Evolutionary conservation across 2,797 vertebrate genomes (phyloP).

Genomic region (Fratercula arctica): DNA sequence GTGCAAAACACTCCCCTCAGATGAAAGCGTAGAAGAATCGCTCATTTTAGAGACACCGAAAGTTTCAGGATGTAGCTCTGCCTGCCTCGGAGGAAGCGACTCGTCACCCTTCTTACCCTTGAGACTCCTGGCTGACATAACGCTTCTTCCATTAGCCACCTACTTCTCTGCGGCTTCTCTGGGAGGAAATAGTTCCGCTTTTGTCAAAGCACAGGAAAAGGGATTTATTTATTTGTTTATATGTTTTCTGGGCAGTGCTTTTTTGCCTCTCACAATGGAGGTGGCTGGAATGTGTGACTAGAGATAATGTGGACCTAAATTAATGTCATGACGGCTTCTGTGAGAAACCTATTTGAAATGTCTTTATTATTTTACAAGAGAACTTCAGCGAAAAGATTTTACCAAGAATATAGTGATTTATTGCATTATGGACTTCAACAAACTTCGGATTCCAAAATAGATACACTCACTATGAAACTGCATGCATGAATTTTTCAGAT

Average conservation of each 20-base stretch:
- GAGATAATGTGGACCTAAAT: not conserved
- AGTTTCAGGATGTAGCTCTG: not conserved
- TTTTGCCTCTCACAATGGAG: not conserved
- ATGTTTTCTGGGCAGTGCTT: not conserved
- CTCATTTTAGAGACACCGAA: not conserved
- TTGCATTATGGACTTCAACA: not conserved
- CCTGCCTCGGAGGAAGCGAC: not conserved
- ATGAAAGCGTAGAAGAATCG: not conserved
- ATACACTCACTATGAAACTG: not conserved
- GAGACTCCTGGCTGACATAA: not conserved
- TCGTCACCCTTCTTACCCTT: not conserved
- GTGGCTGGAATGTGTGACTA: not conserved
- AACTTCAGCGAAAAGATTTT: conserved; percentile 18
- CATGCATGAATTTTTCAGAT: not conserved
- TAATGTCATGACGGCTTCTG: conserved; percentile 4
- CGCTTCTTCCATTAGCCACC: conserved; percentile 6
- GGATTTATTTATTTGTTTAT: conserved; percentile 35
- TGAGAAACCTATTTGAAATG: conserved; percentile 28
- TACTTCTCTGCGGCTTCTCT: not conserved
- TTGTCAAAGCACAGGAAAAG: conserved; percentile 33
- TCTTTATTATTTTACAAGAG: not conserved
- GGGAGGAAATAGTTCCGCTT: conserved; percentile 7
- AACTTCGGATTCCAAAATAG: not conserved
- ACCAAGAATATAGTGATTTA: conserved; percentile 1
- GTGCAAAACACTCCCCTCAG: not conserved